Conservation (phyloP, 2,113 vertebrate genomes). For the Sylvilagus bachmani region DNA sequence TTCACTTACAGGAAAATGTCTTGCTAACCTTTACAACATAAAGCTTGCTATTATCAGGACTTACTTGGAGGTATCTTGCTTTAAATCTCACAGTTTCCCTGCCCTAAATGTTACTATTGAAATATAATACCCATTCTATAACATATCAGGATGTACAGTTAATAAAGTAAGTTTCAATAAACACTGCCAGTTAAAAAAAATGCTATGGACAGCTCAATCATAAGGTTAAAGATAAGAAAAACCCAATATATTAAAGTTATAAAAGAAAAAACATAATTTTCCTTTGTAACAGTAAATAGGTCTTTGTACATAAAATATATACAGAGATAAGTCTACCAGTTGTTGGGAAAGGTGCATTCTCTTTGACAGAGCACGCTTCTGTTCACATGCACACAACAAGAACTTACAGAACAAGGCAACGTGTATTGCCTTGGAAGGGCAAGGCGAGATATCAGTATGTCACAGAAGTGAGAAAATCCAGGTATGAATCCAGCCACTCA, state of each 20-base stretch:
- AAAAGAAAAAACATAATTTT: slow-evolving; percentile 56
- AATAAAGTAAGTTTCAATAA: slow-evolving; percentile 73
- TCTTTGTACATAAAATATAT: slow-evolving; percentile 46
- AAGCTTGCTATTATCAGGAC: slow-evolving; percentile 57
- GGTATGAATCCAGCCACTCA: slow-evolving; percentile 75
- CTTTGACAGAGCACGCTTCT: slow-evolving; percentile 93
- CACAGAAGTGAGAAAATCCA: slow-evolving; percentile 71
- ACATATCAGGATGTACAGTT: slow-evolving; percentile 43
- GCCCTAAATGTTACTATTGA: slow-evolving; percentile 36
- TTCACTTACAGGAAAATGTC: slow-evolving; percentile 30
- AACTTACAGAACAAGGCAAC: slow-evolving; percentile 66
- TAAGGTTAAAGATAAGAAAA: slow-evolving; percentile 74
- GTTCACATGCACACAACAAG: slow-evolving; percentile 87
- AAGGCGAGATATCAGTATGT: slow-evolving; percentile 70
- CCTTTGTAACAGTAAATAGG: slow-evolving; percentile 42
- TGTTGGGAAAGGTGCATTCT: slow-evolving; percentile 80
- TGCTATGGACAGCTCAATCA: slow-evolving; percentile 68
- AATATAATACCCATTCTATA: slow-evolving; percentile 41
- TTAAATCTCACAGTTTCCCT: slow-evolving; percentile 54
- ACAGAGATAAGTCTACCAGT: slow-evolving; percentile 1
- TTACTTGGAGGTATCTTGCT: slow-evolving; percentile 41
- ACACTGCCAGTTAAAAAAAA: slow-evolving; percentile 51
- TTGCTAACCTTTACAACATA: slow-evolving; percentile 53
- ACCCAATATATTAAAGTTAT: slow-evolving; percentile 75
- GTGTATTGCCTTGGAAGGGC: slow-evolving; percentile 75